These are phyloP conservation scores for Nephrocerus scutellatus DNA, from an alignment of 2,888 invertebrate genomes.

Conservation along the genomic window DNA sequence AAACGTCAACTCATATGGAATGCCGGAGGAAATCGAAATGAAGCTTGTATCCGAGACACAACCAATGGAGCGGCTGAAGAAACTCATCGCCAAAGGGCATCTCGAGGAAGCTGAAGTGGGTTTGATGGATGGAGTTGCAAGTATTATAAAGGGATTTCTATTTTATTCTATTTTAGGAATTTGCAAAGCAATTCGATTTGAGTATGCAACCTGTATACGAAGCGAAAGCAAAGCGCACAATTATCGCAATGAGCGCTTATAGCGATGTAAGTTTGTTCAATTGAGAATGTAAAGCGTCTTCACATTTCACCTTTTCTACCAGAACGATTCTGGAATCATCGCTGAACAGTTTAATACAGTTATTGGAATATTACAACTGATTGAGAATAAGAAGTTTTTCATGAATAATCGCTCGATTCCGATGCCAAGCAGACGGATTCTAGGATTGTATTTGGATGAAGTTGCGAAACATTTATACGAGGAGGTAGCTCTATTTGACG, in stretches of 20 bases:
- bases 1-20: constrained; percentile 21
- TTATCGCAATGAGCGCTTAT: constrained; percentile 32
- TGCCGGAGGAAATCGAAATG: constrained; percentile 42
- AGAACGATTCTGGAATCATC: constrained; percentile 25
- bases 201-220: constrained; percentile 44
- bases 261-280: constrained; percentile 25
- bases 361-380: constrained; percentile 31
- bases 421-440: constrained; percentile 35
- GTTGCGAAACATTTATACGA: constrained; percentile 37
- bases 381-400: constrained; percentile 40
- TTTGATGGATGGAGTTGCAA: not conserved
- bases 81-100: constrained; percentile 43
- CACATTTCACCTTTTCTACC: constrained; percentile 5
- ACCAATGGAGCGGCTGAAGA: constrained; percentile 43
- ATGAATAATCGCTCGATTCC: constrained; percentile 36
- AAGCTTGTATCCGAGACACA: constrained; percentile 44
- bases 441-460: constrained; percentile 36
- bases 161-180: constrained; percentile 32
- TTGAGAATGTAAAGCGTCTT: constrained; percentile 1
- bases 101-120: constrained; percentile 45
- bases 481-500: constrained; percentile 26
- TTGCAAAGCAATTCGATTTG: constrained; percentile 42
- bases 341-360: constrained; percentile 32
- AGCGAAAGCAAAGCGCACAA: constrained; percentile 39
- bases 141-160: not conserved